These are phyloP conservation scores for Balanococcus diminutus DNA, from an alignment of 2,888 invertebrate genomes.

Conservation along the genomic window DNA sequence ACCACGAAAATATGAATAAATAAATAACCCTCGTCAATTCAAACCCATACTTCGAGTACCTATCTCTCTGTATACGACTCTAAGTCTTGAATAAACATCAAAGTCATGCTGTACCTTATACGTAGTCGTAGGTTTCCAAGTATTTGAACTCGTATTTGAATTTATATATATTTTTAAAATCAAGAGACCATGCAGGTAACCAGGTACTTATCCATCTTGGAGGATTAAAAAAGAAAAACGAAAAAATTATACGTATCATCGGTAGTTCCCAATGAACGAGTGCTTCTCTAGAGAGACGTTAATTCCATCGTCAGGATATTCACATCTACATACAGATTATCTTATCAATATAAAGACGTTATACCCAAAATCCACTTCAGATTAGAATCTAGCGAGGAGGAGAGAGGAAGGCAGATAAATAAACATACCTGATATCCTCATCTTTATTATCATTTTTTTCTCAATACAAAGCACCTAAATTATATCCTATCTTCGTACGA, in stretches of 20 bases:
- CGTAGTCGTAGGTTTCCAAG: no score
- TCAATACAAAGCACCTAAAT: no score
- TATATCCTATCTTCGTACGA: no score
- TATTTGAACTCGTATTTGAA: no score
- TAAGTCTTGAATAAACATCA: background rate
- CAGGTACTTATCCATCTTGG: background rate
- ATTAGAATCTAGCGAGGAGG: background rate
- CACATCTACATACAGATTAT: background rate
- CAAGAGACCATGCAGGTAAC: background rate
- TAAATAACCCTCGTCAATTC: background rate
- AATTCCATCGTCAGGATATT: background rate
- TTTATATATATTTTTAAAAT: background rate
- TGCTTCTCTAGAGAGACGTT: background rate
- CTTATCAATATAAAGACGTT: background rate
- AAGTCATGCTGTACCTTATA: background rate
- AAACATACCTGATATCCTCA: no score
- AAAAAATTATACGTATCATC: background rate
- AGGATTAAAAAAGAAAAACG: background rate
- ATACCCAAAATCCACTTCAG: background rate
- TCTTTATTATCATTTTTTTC: no score
- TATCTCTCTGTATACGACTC: background rate
- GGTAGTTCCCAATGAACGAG: background rate
- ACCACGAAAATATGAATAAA: background rate
- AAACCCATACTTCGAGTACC: background rate
- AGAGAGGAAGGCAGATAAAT: background rate